Percentiles rank a stretch among this genome's conserved stretches.
These are phyloP conservation scores for Arion vulgaris DNA, from an alignment of 1,140 invertebrate species.

Conservation along the genomic window DNA sequence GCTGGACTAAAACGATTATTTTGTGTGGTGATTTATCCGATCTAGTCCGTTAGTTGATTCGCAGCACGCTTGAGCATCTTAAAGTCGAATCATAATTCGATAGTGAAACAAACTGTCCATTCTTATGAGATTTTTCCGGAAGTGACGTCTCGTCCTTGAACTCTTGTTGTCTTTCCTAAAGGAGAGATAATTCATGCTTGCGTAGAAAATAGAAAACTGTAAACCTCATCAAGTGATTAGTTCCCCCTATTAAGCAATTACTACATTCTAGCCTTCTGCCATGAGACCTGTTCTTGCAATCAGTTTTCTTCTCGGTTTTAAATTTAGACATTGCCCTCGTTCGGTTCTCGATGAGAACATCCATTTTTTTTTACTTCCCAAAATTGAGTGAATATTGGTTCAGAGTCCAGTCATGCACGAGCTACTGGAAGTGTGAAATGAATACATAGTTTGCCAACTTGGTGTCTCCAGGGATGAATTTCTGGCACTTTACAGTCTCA, in stretches of 20 bases:
- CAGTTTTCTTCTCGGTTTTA: not conserved
- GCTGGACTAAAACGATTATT: no score
- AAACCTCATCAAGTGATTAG: not conserved
- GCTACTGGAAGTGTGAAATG: not conserved
- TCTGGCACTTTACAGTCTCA: no score
- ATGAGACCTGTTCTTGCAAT: not conserved
- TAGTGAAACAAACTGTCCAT: no score
- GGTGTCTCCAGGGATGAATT: no score
- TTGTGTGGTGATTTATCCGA: no score
- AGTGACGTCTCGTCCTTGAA: not conserved
- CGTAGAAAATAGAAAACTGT: not conserved
- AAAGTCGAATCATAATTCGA: no score
- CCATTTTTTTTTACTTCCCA: no score
- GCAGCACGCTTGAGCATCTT: no score
- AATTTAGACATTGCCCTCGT: not conserved
- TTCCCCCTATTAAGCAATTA: not conserved
- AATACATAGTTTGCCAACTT: no score
- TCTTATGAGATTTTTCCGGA: not conserved
- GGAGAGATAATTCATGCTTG: not conserved
- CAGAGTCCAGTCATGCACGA: not conserved
- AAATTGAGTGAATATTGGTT: not conserved
- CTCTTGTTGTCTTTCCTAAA: not conserved
- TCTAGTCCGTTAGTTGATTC: no score
- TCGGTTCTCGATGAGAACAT: not conserved
- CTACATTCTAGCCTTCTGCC: not conserved